Percentiles rank a stretch among this genome's conserved stretches.
Evolutionary conservation across 2,113 vertebrate genomes (phyloP).

Genomic region (Malurus cyaneus): DNA sequence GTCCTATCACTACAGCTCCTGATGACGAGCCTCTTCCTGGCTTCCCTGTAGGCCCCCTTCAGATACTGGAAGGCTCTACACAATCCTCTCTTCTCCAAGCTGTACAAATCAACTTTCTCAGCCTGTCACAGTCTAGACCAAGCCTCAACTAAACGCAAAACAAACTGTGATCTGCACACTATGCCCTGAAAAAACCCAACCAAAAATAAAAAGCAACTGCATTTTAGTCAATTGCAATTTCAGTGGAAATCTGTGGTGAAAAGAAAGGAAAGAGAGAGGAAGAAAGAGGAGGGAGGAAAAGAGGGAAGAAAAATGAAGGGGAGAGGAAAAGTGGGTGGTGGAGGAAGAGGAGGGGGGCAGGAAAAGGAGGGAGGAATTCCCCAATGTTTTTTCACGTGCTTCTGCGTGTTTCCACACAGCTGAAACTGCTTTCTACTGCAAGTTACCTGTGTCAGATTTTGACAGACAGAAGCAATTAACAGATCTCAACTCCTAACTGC

Average conservation of each 20-base stretch:
- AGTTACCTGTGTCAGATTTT: background rate
- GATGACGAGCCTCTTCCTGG: fast-evolving
- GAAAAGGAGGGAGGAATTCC: background rate
- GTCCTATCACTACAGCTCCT: background rate
- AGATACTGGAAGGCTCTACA: background rate
- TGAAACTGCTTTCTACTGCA: background rate
- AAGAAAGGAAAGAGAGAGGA: background rate
- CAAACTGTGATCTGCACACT: background rate
- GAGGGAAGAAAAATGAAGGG: background rate
- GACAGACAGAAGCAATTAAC: background rate
- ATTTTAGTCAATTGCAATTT: background rate
- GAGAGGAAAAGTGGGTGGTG: background rate
- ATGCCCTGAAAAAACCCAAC: background rate
- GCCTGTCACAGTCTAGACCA: background rate
- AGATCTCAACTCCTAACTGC: background rate
- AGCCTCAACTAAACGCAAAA: background rate
- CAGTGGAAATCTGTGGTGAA: background rate
- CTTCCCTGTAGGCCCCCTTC: background rate
- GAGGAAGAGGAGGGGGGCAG: too few species aligned
- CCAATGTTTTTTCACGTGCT: background rate
- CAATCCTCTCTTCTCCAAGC: background rate
- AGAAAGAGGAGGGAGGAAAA: too few species aligned
- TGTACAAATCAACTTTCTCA: background rate
- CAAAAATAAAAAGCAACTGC: background rate
- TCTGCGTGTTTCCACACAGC: background rate